phyloP scores from a whole-genome alignment of 2,113 vertebrate species.

The Colossoma macropomum region DNA sequence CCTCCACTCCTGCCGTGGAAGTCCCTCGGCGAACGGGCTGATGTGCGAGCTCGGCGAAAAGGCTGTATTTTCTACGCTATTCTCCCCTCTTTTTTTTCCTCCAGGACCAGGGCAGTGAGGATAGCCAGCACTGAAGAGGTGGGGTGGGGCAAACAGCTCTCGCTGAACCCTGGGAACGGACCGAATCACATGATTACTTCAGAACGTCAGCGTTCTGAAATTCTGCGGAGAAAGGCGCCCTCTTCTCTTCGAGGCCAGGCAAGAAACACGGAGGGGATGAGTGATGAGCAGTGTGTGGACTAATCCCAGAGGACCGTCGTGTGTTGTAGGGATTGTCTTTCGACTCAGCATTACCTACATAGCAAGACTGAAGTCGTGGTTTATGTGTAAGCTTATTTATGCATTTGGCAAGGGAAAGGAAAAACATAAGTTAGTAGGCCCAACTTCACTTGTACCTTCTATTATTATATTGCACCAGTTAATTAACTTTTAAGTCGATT shows the following conservation, averaged over 20 bases:
- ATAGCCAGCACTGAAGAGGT: conserved; percentile 43
- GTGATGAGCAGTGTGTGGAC: not conserved
- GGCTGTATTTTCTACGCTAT: conserved; percentile 2
- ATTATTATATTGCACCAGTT: too few species aligned
- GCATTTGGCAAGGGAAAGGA: not conserved
- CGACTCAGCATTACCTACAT: not conserved
- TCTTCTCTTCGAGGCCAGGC: not conserved
- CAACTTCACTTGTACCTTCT: not conserved
- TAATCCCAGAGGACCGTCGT: not conserved
- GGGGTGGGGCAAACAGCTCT: conserved; percentile 52
- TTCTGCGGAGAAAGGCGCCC: conserved; percentile 26
- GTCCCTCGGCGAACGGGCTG: conserved; percentile 1
- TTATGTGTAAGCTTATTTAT: not conserved
- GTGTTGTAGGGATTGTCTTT: not conserved
- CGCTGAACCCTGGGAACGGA: conserved; percentile 49
- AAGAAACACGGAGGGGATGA: not conserved
- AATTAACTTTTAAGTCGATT: too few species aligned
- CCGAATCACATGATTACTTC: conserved; percentile 41
- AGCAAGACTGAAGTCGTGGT: not conserved
- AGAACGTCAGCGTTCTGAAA: conserved; percentile 36
- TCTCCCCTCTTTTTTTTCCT: conserved; percentile 6
- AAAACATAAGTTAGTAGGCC: not conserved
- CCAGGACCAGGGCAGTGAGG: conserved; percentile 35
- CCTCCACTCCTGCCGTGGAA: conserved; percentile 18
- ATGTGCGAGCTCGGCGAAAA: not conserved